Evolutionary conservation across 2,797 vertebrate species (phyloP), one percentile per base, ranked within the genome.

Genomic region (Benthosema pterotum): DNA sequence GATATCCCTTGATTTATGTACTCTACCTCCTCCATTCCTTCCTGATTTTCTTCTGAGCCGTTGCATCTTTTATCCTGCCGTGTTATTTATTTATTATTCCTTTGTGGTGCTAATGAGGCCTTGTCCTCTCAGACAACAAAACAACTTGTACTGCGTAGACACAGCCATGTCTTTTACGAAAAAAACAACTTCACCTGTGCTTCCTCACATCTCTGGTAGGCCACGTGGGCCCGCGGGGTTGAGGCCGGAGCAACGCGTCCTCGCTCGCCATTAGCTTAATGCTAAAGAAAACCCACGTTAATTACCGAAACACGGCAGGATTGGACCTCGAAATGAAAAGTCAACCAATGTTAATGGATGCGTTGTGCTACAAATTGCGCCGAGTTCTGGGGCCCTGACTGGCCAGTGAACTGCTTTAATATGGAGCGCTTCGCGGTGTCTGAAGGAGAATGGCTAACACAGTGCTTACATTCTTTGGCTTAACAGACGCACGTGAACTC

Each of bases 71-170:
- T 47, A 65, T 56, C 68, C 56, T 15, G 52, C 56, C n/a, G 65
- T 60, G 43, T 62, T 28, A 5, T 15, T 52, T 50, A 71, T 63
- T 64, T 38, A 59, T 65, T 74, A n/a, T 63, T 57, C 52, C 80
- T 83, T 86, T 84, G 51, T 78, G 70, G 69, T 85, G 81, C 65
- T 83, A 84, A 86, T 86, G 67, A 83, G 64, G 57, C 45, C 47
- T 56, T 0, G 6, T 38, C 42, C 11, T 55, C 56, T 52, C 14
- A 1, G 5, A 52, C 61, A 70, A 69, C 62, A 62, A 70, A 28
- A 0, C 16, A 42, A 42, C 54, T 14, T 9, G 16, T 58, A 67
- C 53, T 66, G 43, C 22, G 16, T 32, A 65, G 3, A 60, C 15
- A 52, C 67, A 57, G 66, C 15, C 54, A 57, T 15, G 48, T 52